A percentile compares a stretch with the other conserved stretches of the same genome.
Conservation (phyloP, 2,113 vertebrate genomes). For the Anser brachyrhynchus region DNA sequence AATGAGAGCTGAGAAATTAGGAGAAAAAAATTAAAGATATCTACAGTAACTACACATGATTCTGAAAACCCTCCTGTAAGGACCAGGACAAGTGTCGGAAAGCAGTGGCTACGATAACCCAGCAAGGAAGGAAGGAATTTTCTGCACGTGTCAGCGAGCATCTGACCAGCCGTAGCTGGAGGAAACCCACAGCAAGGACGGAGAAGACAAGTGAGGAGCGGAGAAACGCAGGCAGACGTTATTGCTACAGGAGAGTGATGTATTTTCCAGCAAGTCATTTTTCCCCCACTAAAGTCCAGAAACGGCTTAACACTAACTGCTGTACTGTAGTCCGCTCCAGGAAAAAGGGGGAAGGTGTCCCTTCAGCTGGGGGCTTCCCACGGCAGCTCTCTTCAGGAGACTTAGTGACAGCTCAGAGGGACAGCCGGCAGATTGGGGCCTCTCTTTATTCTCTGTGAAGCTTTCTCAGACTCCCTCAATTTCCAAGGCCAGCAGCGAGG, state of each 20-base stretch:
- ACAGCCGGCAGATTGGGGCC: background rate
- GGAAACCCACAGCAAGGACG: accelerated
- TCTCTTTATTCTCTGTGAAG: background rate
- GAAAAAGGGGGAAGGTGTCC: background rate
- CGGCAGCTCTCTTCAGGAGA: background rate
- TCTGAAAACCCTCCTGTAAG: background rate
- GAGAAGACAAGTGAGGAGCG: background rate
- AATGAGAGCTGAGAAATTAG: background rate
- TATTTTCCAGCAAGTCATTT: slow-evolving; percentile 33
- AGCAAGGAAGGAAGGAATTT: background rate
- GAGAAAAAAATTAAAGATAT: background rate
- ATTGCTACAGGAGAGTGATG: background rate
- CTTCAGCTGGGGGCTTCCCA: background rate
- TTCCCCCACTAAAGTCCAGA: background rate
- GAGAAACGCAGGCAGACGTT: background rate
- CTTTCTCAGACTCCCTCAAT: accelerated
- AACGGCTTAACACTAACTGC: background rate
- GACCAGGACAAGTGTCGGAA: background rate
- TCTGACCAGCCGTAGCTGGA: background rate
- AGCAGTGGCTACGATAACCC: background rate
- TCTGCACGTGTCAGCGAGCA: background rate
- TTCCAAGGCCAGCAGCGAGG: background rate
- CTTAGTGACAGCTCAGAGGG: background rate
- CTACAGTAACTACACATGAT: background rate
- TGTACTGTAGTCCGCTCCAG: accelerated